Percentiles rank a stretch among this genome's conserved stretches.
Evolutionary conservation across 2,797 vertebrate genomes (phyloP).

Genomic region (Xiphorhynchus erythropygius): DNA sequence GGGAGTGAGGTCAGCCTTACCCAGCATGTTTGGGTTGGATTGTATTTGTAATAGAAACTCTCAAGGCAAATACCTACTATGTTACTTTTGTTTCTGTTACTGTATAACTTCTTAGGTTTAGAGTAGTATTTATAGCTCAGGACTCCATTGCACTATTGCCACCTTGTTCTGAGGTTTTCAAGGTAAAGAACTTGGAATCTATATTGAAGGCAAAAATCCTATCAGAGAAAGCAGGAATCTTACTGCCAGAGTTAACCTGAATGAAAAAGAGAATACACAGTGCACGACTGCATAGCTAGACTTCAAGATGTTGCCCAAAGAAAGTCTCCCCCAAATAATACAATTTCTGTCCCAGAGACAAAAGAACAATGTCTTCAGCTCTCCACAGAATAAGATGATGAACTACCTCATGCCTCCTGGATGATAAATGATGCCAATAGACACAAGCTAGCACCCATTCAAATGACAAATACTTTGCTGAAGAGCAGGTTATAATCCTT

Average conservation of each 20-base stretch:
- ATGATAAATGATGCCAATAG: not conserved
- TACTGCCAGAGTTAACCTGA: not conserved
- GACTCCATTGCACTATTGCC: not conserved
- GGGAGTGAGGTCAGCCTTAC: not conserved
- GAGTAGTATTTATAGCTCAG: not conserved
- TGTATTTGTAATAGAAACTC: not conserved
- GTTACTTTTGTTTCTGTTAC: not conserved
- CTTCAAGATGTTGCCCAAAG: not conserved
- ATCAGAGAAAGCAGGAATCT: not conserved
- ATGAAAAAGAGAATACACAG: not conserved
- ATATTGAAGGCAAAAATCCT: not conserved
- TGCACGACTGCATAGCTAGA: not conserved
- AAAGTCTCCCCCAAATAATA: not conserved
- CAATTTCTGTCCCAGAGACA: not conserved
- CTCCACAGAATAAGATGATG: not conserved
- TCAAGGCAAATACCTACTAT: not conserved
- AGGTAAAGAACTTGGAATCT: not conserved
- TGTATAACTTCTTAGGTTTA: not conserved
- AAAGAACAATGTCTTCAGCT: not conserved
- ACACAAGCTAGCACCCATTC: not conserved
- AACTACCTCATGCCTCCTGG: conserved; percentile 54
- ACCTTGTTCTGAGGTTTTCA: not conserved
- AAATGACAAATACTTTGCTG: not conserved
- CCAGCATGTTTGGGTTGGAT: not conserved
- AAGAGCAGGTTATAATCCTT: not conserved